Conservation (phyloP, 2,888 invertebrate species). For the Ectemnius lituratus region DNA sequence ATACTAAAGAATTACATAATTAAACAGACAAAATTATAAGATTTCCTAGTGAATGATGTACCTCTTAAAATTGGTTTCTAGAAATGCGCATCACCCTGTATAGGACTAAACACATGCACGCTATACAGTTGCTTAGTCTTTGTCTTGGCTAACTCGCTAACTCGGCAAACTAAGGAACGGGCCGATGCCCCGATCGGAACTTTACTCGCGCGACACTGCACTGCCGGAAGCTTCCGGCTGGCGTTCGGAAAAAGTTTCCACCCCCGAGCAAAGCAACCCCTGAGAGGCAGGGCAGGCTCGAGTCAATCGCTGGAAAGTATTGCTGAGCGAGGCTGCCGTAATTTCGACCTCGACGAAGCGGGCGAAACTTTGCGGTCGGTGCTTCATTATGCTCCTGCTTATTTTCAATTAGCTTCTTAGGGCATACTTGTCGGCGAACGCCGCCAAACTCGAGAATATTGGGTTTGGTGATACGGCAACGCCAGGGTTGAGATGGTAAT, state of each 20-base stretch:
- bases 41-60: too few species aligned
- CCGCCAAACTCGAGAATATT: too few species aligned
- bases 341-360: background rate
- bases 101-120: too few species aligned
- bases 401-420: conserved; percentile 7
- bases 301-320: conserved; percentile 5
- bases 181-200: conserved; percentile 22
- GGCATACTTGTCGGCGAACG: too few species aligned
- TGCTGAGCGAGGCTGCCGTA: background rate
- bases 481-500: too few species aligned
- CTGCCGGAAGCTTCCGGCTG: background rate
- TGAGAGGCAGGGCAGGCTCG: background rate
- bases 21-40: too few species aligned
- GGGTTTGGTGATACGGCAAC: too few species aligned
- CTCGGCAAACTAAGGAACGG: conserved; percentile 6
- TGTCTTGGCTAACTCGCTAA: conserved; percentile 2
- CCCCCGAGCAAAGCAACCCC: conserved; percentile 17
- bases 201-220: conserved; percentile 1
- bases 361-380: background rate
- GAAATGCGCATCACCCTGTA: too few species aligned
- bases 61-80: too few species aligned
- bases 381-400: conserved; percentile 3
- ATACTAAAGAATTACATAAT: too few species aligned
- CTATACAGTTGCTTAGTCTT: too few species aligned
- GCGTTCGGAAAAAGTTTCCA: conserved; percentile 4